These are phyloP conservation scores for Eretmochelys imbricata DNA, from an alignment of 2,113 vertebrate species.

Conservation along the genomic window DNA sequence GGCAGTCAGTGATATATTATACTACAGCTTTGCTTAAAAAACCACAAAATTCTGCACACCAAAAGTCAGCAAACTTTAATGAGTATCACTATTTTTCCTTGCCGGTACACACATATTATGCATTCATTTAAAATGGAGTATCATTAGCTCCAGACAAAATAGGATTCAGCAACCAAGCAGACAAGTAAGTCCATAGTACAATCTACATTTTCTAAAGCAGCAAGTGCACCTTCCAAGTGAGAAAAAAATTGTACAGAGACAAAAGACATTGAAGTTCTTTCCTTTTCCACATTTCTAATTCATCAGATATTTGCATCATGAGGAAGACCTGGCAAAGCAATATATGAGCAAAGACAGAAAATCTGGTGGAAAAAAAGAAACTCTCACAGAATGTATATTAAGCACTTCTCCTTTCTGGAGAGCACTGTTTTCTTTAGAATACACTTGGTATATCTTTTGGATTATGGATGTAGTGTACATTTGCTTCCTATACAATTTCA, in stretches of 20 bases:
- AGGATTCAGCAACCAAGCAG: background rate
- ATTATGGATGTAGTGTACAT: background rate
- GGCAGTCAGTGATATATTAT: background rate
- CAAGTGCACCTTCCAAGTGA: background rate
- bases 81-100: background rate
- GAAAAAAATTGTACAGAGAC: background rate
- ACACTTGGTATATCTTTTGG: background rate
- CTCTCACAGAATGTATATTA: background rate
- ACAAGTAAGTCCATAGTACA: accelerated
- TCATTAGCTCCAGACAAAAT: background rate
- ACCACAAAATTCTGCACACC: accelerated
- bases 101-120: too few relatives aligned
- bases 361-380: background rate
- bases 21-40: background rate
- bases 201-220: background rate
- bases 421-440: background rate
- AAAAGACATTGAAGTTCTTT: background rate
- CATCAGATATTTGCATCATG: background rate
- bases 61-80: background rate
- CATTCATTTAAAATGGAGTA: too few relatives aligned
- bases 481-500: accelerated
- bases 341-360: background rate
- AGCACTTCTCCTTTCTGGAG: background rate
- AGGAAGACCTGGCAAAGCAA: background rate
- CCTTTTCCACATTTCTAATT: background rate